These are phyloP conservation scores for Sesia bembeciformis DNA, from an alignment of 2,888 invertebrate genomes.

Conservation along the genomic window DNA sequence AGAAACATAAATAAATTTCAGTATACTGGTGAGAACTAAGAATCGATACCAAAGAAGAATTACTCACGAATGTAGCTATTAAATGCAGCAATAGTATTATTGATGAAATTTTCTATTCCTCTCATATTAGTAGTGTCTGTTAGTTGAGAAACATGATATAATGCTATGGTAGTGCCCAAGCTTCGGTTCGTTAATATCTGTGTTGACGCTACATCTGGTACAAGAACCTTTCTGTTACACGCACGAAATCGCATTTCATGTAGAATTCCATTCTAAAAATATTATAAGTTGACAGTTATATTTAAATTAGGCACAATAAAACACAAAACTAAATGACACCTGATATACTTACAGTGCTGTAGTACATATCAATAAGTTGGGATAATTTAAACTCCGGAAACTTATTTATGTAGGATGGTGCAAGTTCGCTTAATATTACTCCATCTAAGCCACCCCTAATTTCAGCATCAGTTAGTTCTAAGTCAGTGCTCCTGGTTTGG, in stretches of 20 bases:
- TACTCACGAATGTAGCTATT: constrained; percentile 70
- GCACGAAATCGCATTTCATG: constrained; percentile 52
- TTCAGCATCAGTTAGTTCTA: constrained; percentile 79
- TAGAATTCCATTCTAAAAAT: constrained; percentile 12
- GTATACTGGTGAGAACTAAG: neutral
- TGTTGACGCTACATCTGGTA: constrained; percentile 51
- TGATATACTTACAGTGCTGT: constrained; percentile 57
- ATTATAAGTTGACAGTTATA: too few species aligned
- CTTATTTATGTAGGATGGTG: constrained; percentile 36
- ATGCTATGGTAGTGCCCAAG: constrained; percentile 10
- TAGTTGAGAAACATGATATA: constrained; percentile 36
- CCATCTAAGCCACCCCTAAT: constrained; percentile 81
- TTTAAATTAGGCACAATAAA: neutral
- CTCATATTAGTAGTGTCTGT: constrained; percentile 51
- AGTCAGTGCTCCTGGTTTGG: constrained; percentile 52
- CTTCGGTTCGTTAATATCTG: constrained; percentile 60
- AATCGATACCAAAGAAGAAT: neutral
- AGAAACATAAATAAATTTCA: neutral
- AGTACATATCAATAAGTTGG: constrained; percentile 82
- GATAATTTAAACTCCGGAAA: constrained; percentile 75
- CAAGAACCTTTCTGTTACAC: constrained; percentile 72
- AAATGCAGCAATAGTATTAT: constrained; percentile 53
- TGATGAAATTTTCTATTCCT: constrained; percentile 53
- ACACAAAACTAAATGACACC: neutral
- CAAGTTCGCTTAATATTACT: constrained; percentile 64